phyloP scores from a whole-genome alignment of 2,113 vertebrate species.

The Todiramphus chloris region DNA sequence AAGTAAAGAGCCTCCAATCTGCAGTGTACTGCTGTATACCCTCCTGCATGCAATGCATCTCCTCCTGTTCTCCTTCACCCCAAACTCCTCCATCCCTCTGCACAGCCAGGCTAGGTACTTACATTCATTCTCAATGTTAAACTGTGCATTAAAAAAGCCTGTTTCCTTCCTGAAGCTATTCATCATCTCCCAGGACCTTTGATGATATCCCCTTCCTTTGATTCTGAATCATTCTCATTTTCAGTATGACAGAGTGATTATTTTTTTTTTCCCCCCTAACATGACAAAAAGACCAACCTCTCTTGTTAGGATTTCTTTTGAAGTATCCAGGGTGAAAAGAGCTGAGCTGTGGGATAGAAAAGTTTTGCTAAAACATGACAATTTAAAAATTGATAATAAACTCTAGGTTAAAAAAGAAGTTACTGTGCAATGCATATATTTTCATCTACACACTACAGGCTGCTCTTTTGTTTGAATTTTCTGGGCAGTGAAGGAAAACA shows the following conservation, averaged over 20 bases:
- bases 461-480: conserved; percentile 16
- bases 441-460: neutral
- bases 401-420: neutral
- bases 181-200: conserved; percentile 12
- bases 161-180: conserved; percentile 15
- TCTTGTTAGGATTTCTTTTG: conserved; percentile 39
- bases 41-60: neutral
- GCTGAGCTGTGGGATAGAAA: neutral
- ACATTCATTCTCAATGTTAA: neutral
- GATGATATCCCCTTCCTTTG: neutral
- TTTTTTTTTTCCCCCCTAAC: neutral
- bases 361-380: conserved; percentile 8
- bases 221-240: neutral
- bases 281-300: neutral
- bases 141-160: neutral
- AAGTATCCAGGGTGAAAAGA: neutral
- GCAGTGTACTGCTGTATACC: neutral
- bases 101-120: neutral
- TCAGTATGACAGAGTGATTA: neutral
- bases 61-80: neutral
- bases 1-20: neutral
- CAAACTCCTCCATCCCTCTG: neutral
- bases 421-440: neutral
- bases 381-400: neutral
- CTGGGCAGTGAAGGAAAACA: neutral